Conservation (phyloP, 2,113 vertebrate genomes). For the Tretioscincus oriximinensis region DNA sequence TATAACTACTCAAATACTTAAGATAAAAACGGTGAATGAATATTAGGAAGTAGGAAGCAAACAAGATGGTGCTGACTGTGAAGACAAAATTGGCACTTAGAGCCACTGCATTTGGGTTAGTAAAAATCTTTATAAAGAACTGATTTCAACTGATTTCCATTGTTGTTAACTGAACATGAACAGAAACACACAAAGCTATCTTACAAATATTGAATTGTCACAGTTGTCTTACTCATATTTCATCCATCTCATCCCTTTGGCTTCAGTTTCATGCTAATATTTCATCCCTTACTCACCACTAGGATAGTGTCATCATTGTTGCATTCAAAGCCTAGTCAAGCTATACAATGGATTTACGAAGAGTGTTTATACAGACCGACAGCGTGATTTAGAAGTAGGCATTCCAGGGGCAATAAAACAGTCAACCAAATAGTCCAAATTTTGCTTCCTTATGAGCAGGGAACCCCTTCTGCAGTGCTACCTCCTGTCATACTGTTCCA, state of each 20-base stretch:
- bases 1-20: slow-evolving; percentile 16
- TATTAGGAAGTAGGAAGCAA: neutral
- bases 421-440: neutral
- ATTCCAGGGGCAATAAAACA: neutral
- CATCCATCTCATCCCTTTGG: slow-evolving; percentile 20
- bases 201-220: slow-evolving; percentile 51
- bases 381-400: neutral
- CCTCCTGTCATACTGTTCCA: neutral
- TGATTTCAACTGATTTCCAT: slow-evolving; percentile 43
- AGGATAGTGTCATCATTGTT: slow-evolving; percentile 12
- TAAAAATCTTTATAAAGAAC: neutral
- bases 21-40: neutral
- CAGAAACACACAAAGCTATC: slow-evolving; percentile 41
- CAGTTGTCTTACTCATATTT: slow-evolving; percentile 49
- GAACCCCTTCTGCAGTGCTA: neutral
- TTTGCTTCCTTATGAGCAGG: neutral
- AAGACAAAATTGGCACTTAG: neutral
- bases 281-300: slow-evolving; percentile 47
- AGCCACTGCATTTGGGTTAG: neutral
- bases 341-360: slow-evolving; percentile 34
- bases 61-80: neutral
- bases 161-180: slow-evolving; percentile 38
- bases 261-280: slow-evolving; percentile 30
- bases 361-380: neutral
- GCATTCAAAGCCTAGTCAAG: slow-evolving; percentile 38